Evolutionary conservation across 2,888 invertebrate species (phyloP).

Genomic region (Drosophila paracracens): DNA sequence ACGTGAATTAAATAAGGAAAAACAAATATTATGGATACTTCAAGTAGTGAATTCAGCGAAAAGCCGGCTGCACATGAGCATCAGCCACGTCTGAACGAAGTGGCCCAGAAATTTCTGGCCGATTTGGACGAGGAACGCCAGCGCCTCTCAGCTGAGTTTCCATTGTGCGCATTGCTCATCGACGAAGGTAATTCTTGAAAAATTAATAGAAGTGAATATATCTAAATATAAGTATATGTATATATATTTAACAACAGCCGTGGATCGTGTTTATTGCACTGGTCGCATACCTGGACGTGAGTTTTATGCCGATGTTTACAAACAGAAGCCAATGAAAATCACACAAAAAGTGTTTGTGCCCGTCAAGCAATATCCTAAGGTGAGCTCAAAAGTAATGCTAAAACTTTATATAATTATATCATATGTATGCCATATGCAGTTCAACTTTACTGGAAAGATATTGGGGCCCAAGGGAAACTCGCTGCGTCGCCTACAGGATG

Average conservation of each 20-base stretch:
- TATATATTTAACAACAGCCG: conserved; percentile 86
- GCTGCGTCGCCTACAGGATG: conserved; percentile 95
- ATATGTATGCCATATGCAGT: conserved; percentile 86
- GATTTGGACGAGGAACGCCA: conserved; percentile 79
- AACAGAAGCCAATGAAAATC: conserved; percentile 86
- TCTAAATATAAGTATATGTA: background rate
- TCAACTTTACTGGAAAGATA: conserved; percentile 97
- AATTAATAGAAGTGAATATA: background rate
- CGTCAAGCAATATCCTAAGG: conserved; percentile 85
- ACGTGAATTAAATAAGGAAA: conserved; percentile 22
- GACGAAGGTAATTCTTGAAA: conserved; percentile 74
- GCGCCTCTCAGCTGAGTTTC: conserved; percentile 77
- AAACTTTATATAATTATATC: background rate
- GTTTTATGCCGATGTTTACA: conserved; percentile 91
- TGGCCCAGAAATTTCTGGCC: conserved; percentile 81
- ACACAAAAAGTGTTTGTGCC: conserved; percentile 84
- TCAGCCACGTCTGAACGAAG: conserved; percentile 81
- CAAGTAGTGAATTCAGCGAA: conserved; percentile 56
- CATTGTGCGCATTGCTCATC: conserved; percentile 79
- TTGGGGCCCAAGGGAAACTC: conserved; percentile 97
- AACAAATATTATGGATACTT: conserved; percentile 48
- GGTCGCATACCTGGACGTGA: conserved; percentile 89
- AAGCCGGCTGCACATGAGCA: conserved; percentile 63
- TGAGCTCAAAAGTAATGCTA: conserved; percentile 13
- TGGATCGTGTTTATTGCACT: conserved; percentile 89